These are phyloP conservation scores for Carlito syrichta DNA, from an alignment of 2,113 vertebrate genomes.

Conservation along the genomic window DNA sequence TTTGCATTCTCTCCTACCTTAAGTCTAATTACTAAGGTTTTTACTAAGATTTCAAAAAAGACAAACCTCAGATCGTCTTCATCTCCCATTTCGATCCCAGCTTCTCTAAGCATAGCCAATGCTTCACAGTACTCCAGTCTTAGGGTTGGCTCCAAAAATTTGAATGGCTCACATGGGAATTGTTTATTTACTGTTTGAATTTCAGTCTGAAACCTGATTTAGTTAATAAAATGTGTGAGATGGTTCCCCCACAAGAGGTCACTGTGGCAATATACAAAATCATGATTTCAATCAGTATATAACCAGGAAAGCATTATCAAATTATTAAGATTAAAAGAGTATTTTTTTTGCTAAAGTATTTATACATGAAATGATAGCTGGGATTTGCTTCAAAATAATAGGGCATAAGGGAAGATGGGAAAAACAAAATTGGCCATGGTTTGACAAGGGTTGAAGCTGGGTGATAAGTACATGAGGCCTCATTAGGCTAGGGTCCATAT, in stretches of 20 bases:
- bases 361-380: background rate
- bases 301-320: slow-evolving; percentile 49
- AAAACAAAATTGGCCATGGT: background rate
- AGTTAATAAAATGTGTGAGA: slow-evolving; percentile 29
- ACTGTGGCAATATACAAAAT: slow-evolving; percentile 65
- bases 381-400: background rate
- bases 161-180: slow-evolving; percentile 96
- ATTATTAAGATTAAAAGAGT: too few species aligned
- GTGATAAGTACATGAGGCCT: background rate
- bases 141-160: slow-evolving; percentile 97
- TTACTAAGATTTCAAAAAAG: too few species aligned
- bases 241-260: slow-evolving; percentile 79
- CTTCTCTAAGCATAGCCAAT: slow-evolving; percentile 93
- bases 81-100: slow-evolving; percentile 97
- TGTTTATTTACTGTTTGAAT: slow-evolving; percentile 95
- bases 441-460: background rate
- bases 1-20: background rate
- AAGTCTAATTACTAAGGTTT: slow-evolving; percentile 25
- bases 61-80: slow-evolving; percentile 97
- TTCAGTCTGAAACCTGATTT: slow-evolving; percentile 94
- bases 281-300: background rate
- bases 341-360: too few species aligned
- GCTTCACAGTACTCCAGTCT: slow-evolving; percentile 94
- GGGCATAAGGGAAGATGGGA: background rate
- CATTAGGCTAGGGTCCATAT: background rate